Conservation (phyloP, 2,113 vertebrate genomes). For the Coracopsis vasa region DNA sequence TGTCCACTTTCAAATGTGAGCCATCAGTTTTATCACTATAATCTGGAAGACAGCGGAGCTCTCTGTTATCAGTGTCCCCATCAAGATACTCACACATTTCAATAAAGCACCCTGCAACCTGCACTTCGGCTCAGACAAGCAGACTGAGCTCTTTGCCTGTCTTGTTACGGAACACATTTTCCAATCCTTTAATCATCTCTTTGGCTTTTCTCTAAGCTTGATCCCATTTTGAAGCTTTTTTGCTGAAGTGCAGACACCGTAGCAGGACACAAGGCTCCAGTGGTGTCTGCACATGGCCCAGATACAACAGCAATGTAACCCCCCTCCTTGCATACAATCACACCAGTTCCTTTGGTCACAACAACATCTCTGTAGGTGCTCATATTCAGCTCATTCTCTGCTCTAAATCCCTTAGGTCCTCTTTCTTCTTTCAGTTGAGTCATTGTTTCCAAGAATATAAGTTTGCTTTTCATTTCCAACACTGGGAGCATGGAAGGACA, state of each 20-base stretch:
- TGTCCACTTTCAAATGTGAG: not conserved
- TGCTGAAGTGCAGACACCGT: not conserved
- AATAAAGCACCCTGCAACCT: not conserved
- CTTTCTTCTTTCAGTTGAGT: not conserved
- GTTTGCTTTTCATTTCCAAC: not conserved
- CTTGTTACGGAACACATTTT: not conserved
- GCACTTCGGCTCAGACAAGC: not conserved
- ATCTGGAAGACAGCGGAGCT: not conserved
- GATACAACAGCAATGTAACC: not conserved
- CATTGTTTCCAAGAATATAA: not conserved
- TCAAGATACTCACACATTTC: not conserved
- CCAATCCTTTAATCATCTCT: slow-evolving; percentile 15
- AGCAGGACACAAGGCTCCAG: not conserved
- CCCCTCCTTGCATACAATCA: not conserved
- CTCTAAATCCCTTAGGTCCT: not conserved
- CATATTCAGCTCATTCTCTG: not conserved
- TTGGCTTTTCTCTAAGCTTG: slow-evolving; percentile 31
- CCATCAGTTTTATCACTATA: not conserved
- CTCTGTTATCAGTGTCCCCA: not conserved
- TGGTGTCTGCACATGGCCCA: not conserved
- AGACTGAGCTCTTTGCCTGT: not conserved
- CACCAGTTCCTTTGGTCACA: not conserved
- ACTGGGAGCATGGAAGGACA: not conserved
- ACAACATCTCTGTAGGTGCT: not conserved
- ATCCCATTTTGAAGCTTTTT: slow-evolving; percentile 6